Conservation (phyloP, 1,140 invertebrate genomes). For the Rhopalosiphum maidis region DNA sequence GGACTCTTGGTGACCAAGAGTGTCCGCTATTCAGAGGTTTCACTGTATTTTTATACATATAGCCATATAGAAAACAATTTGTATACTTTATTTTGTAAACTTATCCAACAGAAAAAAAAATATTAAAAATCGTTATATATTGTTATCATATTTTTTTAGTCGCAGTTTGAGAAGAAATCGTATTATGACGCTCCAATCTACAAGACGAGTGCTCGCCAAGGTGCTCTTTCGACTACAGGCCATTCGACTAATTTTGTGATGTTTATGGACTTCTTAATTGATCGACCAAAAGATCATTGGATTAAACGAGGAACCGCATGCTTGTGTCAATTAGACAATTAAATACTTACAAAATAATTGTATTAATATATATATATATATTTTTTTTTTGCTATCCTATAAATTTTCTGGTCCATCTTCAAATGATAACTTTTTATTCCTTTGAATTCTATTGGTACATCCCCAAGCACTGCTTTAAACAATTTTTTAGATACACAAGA, state of each 20-base stretch:
- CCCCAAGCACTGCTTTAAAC: too few species aligned
- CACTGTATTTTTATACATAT: too few species aligned
- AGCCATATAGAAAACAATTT: too few species aligned
- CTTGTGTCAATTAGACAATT: slow-evolving; percentile 77
- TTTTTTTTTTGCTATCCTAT: too few species aligned
- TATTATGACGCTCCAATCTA: slow-evolving; percentile 77
- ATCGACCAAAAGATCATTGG: slow-evolving; percentile 78
- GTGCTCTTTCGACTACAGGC: slow-evolving; percentile 87
- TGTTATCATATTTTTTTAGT: slow-evolving; percentile 50
- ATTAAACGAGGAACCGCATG: slow-evolving; percentile 86
- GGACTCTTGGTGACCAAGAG: too few species aligned
- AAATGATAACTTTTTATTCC: too few species aligned
- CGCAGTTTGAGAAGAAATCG: slow-evolving; percentile 47
- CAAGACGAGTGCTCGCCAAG: slow-evolving; percentile 85
- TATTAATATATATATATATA: too few species aligned
- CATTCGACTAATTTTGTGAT: slow-evolving; percentile 94
- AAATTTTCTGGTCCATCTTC: too few species aligned
- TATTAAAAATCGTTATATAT: neutral
- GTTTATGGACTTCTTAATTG: slow-evolving; percentile 75
- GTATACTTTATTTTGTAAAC: neutral
- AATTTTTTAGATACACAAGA: too few species aligned
- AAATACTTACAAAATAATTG: slow-evolving; percentile 47
- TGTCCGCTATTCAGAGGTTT: too few species aligned
- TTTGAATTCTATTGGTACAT: too few species aligned
- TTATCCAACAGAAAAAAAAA: neutral